phyloP scores from a whole-genome alignment of 2,113 vertebrate species.

The Ellobius talpinus region DNA sequence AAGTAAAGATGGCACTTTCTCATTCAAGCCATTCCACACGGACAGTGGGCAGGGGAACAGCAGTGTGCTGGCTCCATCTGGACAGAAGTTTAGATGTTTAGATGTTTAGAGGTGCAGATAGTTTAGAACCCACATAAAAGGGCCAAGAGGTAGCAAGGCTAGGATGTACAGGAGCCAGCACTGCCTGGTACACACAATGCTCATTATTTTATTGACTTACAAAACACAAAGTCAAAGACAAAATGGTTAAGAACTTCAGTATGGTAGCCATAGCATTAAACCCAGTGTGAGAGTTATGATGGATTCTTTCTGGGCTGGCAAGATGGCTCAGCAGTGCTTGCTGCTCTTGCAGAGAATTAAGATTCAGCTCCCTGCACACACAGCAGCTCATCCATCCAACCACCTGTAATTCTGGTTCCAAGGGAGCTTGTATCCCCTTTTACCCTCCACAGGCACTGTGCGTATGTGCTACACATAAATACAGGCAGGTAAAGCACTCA shows the following conservation, averaged over 20 bases:
- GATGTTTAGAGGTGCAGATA: background rate
- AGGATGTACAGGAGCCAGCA: background rate
- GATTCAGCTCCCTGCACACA: background rate
- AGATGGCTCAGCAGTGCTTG: background rate
- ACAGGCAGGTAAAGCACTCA: background rate
- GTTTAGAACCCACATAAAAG: background rate
- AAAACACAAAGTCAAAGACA: constrained; percentile 8
- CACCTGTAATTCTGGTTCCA: background rate
- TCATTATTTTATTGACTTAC: background rate
- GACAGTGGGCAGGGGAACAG: background rate
- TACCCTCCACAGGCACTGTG: background rate
- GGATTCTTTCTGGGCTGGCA: background rate
- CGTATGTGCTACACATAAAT: background rate
- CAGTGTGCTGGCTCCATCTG: background rate
- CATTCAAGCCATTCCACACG: fast-evolving
- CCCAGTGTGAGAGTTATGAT: background rate
- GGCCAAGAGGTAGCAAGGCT: background rate
- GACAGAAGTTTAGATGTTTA: no score
- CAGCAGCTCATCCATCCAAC: background rate
- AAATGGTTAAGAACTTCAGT: constrained; percentile 7
- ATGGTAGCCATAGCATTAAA: background rate
- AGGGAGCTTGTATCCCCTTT: background rate
- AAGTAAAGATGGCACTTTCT: background rate
- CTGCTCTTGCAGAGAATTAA: background rate
- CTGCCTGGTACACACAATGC: background rate